These are phyloP conservation scores for Radopholus similis DNA, from an alignment of 1,140 invertebrate species.

Conservation along the genomic window DNA sequence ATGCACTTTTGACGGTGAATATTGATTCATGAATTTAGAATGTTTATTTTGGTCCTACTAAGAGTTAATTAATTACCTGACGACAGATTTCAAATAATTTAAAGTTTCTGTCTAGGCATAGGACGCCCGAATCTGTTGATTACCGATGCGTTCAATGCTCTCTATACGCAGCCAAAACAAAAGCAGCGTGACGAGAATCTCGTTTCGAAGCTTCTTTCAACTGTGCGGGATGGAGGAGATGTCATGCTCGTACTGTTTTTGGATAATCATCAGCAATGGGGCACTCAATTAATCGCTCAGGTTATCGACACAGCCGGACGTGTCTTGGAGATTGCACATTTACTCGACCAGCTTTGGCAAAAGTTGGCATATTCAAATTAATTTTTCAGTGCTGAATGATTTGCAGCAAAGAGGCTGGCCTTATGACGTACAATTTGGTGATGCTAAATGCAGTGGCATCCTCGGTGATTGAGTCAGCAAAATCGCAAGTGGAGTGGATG, in stretches of 20 bases:
- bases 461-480: constrained; percentile 97
- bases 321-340: constrained; percentile 89
- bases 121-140: constrained; percentile 84
- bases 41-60: not conserved
- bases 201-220: constrained; percentile 91
- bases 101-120: constrained; percentile 43
- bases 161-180: constrained; percentile 83
- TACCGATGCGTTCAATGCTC: constrained; percentile 90
- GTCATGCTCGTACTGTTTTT: constrained; percentile 85
- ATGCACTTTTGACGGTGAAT: constrained; percentile 55
- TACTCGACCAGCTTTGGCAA: constrained; percentile 68
- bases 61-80: not conserved
- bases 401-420: constrained; percentile 87
- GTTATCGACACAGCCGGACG: constrained; percentile 83
- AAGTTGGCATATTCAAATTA: constrained; percentile 46
- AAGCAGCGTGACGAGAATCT: constrained; percentile 89
- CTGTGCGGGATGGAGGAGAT: constrained; percentile 85
- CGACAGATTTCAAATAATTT: too few relatives aligned
- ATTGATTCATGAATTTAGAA: not conserved
- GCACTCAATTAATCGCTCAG: not conserved
- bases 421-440: constrained; percentile 87
- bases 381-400: not conserved
- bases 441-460: constrained; percentile 94
- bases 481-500: constrained; percentile 99
- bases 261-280: constrained; percentile 73